A percentile compares a stretch with the other conserved stretches of the same genome.
phyloP scores from a whole-genome alignment of 1,140 invertebrate genomes.

The Orussus abietinus region DNA sequence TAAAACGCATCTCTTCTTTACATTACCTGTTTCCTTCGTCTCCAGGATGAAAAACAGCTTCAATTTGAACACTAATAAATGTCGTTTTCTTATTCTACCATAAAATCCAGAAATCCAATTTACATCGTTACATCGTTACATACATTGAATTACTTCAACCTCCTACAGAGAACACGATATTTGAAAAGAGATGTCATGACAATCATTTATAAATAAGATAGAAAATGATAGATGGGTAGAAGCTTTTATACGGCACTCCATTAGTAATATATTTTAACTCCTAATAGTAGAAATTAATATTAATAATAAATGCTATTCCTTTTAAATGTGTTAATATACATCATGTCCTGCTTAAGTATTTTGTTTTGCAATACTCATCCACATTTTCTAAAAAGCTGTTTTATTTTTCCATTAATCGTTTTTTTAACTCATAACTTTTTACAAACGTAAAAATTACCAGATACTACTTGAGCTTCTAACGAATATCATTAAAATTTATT shows the following conservation, averaged over 20 bases:
- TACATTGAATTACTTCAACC: conserved; percentile 9
- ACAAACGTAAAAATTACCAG: conserved; percentile 2
- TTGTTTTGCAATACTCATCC: neutral
- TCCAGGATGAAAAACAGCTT: conserved; percentile 1
- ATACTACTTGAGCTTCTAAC: no score
- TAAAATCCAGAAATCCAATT: no score
- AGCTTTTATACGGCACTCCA: no score
- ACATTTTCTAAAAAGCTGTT: neutral
- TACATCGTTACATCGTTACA: no score
- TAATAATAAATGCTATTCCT: conserved; percentile 17
- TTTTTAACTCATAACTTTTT: conserved; percentile 1
- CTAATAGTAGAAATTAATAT: conserved; percentile 24
- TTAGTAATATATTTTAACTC: conserved; percentile 33
- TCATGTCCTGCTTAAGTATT: conserved; percentile 8
- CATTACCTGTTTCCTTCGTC: conserved; percentile 4
- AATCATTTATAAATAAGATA: no score
- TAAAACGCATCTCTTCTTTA: neutral
- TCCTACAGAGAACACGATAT: no score
- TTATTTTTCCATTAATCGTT: conserved; percentile 3
- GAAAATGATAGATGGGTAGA: no score
- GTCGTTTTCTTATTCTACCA: neutral
- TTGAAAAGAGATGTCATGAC: no score
- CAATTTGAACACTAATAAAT: neutral
- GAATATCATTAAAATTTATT: no score
- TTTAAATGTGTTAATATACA: conserved; percentile 14